Base-by-base conservation (phyloP, 1,140 invertebrate species). In the Diorhabda carinulata region DNA sequence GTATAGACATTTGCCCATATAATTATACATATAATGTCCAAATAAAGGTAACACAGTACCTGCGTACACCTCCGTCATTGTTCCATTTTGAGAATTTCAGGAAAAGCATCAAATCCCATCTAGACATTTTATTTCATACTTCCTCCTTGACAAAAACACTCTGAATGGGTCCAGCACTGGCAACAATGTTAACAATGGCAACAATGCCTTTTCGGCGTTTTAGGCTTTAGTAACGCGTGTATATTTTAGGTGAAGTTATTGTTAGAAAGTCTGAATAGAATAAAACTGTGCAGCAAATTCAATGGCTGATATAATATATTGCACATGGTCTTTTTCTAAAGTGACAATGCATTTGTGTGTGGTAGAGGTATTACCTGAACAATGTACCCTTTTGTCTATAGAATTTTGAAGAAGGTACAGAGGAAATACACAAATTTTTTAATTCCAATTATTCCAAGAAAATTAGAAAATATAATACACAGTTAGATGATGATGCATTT, bases 231-330 rank as follows among this genome's bases (percentile, higher is more conserved):
- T 72, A 79, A 79, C 78, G 78, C 78, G 79, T 79, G 78, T 80
- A 78, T 80, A 80, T 79, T 79, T 80, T 78, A 78, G 77, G 75
- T 64, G 74, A 43, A 57, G 73, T 76, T 72, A 74, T 79, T 79
- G 78, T 79, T 72, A 67, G 66, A 74, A 64, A 70, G 66, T 70
- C 68, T 79, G 73, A 80, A 80, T 79, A 78, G 78, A 78, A 78
- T 79, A 77, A 80, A 80, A 80, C 77, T 79, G 74, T 78, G 73
- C 73, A 76, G 73, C 67, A 69, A 72, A 78, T 79, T 79, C 74
- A 78, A 79, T 79, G 72, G 76, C 75, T 72, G 76, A 79, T 78
- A 79, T 79, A 79, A 79, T 79, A 79, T 76, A 79, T 78, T 79
- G 78, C 78, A 78, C 75, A 79, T 75, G 75, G 77, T 79, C 74